phyloP scores from a whole-genome alignment of 2,888 invertebrate species.

The Drosophila colorata region DNA sequence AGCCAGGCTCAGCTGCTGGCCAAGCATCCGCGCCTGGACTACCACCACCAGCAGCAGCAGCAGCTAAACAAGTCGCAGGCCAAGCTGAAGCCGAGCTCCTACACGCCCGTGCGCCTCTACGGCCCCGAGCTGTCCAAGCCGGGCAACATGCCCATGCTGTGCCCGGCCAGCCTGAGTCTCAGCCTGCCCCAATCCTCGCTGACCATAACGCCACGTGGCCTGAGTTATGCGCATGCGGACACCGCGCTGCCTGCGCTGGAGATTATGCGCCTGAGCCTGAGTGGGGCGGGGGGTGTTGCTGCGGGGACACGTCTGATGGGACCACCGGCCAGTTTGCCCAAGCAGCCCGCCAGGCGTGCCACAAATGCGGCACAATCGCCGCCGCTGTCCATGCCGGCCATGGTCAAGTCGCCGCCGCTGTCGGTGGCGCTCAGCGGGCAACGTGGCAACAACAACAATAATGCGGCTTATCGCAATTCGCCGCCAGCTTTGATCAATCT shows the following conservation, averaged over 20 bases:
- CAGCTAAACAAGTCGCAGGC: slow-evolving; percentile 36
- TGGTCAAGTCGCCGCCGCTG: slow-evolving; percentile 73
- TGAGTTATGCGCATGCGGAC: slow-evolving; percentile 23
- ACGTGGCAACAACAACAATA: slow-evolving; percentile 47
- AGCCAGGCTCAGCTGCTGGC: slow-evolving; percentile 39
- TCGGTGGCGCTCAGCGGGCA: slow-evolving; percentile 62
- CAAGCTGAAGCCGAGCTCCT: slow-evolving; percentile 22
- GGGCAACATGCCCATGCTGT: slow-evolving; percentile 50
- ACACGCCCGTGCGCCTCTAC: slow-evolving; percentile 45
- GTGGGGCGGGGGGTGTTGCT: neutral
- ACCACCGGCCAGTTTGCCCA: slow-evolving; percentile 86
- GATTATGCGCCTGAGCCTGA: slow-evolving; percentile 76
- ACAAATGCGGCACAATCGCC: slow-evolving; percentile 35
- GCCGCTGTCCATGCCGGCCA: slow-evolving; percentile 54
- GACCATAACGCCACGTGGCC: slow-evolving; percentile 40
- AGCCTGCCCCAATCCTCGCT: slow-evolving; percentile 21
- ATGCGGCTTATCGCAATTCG: slow-evolving; percentile 72
- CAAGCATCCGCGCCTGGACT: slow-evolving; percentile 79
- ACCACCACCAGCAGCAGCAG: slow-evolving; percentile 48
- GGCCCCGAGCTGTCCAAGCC: slow-evolving; percentile 49
- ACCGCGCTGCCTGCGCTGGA: slow-evolving; percentile 76
- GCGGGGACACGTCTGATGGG: slow-evolving; percentile 85
- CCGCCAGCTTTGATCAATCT: slow-evolving; percentile 82
- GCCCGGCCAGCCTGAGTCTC: slow-evolving; percentile 41
- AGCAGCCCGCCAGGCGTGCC: slow-evolving; percentile 82